Base-by-base conservation (phyloP, 2,888 invertebrate species). In the Silvanus unidentatus region DNA sequence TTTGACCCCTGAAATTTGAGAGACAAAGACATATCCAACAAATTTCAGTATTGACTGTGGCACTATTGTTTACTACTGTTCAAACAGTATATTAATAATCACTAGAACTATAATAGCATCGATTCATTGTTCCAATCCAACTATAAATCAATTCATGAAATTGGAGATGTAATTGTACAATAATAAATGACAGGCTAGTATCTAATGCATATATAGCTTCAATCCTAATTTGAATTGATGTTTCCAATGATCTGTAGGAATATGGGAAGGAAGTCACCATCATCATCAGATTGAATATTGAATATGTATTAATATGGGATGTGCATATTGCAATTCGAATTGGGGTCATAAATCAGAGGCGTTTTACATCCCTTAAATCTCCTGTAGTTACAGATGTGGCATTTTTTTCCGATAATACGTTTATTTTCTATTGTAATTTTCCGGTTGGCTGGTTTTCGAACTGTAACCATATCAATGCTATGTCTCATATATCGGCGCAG, bases 101-200 rank as follows among this genome's bases (percentile, higher is more conserved):
- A n/a, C n/a, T n/a, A n/a, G n/a, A n/a, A n/a, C n/a, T n/a, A n/a
- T 59, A 61, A 53, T 16, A 37, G 57, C 60, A 60, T 60, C 60
- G 52, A 57, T 53, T 54, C 57, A 45, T 53, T 54, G 54, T 59
- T 43, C 47, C 48, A 47, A 50, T 48, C 46, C 45, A 55, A 59
- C 56, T 58, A 54, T 67, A 67, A 66, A 67, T 67, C 67, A 67
- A 66, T 65, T 65, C 60, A 55, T 59, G 63, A 65, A 67, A 67
- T 67, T 67, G 64, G 62, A 63, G 59, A 61, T 62, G 62, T 66
- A 67, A 67, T 67, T 67, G 64, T 62, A 60, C 60, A 59, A 62
- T 63, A 64, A 62, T 61, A 58, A 54, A 58, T 59, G 62, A 63
- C 60, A 52, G 52, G 45, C 55, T 51, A 50, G 50, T 54, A 53